Evolutionary conservation across 2,888 invertebrate species (phyloP).

Genomic region (Rhyacophila evoluta): DNA sequence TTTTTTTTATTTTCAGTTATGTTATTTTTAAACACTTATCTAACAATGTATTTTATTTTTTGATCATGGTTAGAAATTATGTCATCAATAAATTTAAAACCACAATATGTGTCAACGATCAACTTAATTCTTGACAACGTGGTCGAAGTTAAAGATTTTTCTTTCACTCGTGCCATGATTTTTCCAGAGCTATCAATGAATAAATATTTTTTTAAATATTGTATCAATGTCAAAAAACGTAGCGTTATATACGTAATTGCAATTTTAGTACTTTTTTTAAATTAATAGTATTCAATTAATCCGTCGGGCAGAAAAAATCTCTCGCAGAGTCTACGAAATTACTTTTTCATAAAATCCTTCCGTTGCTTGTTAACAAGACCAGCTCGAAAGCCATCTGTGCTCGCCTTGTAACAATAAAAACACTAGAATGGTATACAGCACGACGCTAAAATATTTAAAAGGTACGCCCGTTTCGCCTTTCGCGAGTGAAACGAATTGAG

Average conservation of each 20-base stretch:
- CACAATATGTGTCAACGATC: too few relatives aligned
- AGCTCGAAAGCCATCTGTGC: not conserved
- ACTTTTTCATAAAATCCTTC: not conserved
- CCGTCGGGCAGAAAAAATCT: not conserved
- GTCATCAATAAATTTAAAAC: too few relatives aligned
- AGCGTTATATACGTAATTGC: not conserved
- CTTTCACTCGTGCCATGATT: too few relatives aligned
- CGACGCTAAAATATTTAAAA: not conserved
- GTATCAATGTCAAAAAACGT: not conserved
- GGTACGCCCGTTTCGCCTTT: not conserved
- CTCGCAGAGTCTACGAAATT: not conserved
- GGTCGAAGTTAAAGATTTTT: too few relatives aligned
- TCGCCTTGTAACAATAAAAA: not conserved
- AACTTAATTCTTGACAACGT: too few relatives aligned
- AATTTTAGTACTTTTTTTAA: not conserved
- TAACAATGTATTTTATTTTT: too few relatives aligned
- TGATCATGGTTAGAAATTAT: too few relatives aligned
- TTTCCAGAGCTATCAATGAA: not conserved
- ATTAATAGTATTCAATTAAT: not conserved
- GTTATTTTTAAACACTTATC: too few relatives aligned
- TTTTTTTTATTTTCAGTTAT: too few relatives aligned
- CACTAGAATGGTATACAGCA: not conserved
- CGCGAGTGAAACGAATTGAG: not conserved
- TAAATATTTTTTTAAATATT: not conserved
- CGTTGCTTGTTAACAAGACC: not conserved